Conservation (phyloP, 2,888 invertebrate species). For the Eupithecia subumbrata region DNA sequence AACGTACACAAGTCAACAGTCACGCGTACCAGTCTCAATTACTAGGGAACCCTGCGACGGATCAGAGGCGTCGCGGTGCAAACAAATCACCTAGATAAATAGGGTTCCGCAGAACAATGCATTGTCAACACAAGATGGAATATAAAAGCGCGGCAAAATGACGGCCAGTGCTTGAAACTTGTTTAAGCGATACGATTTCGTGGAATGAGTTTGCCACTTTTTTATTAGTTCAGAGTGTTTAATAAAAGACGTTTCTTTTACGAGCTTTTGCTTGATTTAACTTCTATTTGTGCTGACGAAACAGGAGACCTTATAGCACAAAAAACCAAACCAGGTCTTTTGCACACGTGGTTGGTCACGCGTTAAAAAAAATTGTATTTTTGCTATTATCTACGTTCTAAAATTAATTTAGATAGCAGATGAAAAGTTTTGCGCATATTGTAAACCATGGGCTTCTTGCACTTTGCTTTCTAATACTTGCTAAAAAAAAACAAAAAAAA, state of each 20-base stretch:
- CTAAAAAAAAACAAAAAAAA: no score
- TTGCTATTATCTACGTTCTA: no score
- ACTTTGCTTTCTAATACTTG: no score
- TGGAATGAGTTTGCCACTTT: constrained; percentile 12
- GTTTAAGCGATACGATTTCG: constrained; percentile 61
- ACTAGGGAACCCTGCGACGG: constrained; percentile 58
- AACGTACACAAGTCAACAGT: constrained; percentile 62
- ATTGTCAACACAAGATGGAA: constrained; percentile 78
- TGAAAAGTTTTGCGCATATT: no score
- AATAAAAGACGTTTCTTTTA: constrained; percentile 9
- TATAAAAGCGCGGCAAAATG: constrained; percentile 72
- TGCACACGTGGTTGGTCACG: background rate
- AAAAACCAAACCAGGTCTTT: background rate
- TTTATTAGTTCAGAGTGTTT: constrained; percentile 7
- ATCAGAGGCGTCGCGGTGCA: constrained; percentile 67
- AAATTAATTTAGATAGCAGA: no score
- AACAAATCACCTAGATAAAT: constrained; percentile 79
- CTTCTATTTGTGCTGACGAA: background rate
- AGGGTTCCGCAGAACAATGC: constrained; percentile 74
- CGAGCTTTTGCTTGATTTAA: background rate
- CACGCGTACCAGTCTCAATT: constrained; percentile 69
- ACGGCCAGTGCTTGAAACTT: constrained; percentile 50
- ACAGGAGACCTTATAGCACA: background rate
- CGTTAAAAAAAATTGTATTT: no score
- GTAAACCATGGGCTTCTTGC: no score